These are phyloP conservation scores for Onthophagus sagittarius DNA, from an alignment of 2,888 invertebrate species.

Conservation along the genomic window DNA sequence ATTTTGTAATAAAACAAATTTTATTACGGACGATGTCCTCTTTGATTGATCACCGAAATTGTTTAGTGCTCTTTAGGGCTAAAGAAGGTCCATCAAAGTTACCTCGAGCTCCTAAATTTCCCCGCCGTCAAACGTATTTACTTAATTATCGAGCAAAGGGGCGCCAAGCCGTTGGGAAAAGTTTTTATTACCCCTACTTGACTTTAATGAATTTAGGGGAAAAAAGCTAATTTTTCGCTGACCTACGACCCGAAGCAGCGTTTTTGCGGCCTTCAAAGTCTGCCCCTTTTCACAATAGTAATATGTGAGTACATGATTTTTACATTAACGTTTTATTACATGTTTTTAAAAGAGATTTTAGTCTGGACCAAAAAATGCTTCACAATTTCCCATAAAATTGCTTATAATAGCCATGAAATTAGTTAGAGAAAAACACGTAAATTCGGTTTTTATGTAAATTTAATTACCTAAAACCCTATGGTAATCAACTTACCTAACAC, in stretches of 20 bases:
- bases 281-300: not conserved
- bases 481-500: not conserved
- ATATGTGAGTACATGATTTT: not conserved
- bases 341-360: not conserved
- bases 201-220: not conserved
- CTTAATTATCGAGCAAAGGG: not conserved
- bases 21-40: not conserved
- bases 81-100: not conserved
- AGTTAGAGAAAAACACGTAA: not conserved
- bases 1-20: not conserved
- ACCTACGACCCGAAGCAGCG: not conserved
- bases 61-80: not conserved
- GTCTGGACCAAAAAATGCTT: not conserved
- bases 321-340: not conserved
- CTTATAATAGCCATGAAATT: not conserved
- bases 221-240: not conserved
- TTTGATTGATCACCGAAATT: not conserved
- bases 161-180: not conserved
- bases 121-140: not conserved
- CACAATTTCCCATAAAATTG: not conserved
- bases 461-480: not conserved
- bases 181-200: not conserved
- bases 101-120: not conserved
- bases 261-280: not conserved
- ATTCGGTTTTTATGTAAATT: not conserved